Conservation (phyloP, 2,113 vertebrate genomes). For the Muntiacus reevesi region DNA sequence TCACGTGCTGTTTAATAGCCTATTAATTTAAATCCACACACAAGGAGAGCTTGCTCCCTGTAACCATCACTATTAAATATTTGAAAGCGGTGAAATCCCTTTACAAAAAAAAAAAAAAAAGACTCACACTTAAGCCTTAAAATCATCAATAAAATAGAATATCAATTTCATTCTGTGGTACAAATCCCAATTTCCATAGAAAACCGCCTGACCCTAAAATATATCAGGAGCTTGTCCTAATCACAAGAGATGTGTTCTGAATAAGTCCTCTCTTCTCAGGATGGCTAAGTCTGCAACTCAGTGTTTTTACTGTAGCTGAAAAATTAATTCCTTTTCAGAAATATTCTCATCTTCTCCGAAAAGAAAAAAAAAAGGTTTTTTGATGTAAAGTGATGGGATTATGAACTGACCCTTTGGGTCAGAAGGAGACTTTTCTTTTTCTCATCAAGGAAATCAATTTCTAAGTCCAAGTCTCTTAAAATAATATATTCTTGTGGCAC, state of each 20-base stretch:
- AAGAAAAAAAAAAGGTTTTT: conserved; percentile 72
- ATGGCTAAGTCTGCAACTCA: conserved; percentile 81
- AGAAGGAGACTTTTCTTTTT: conserved; percentile 87
- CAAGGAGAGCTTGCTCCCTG: conserved; percentile 68
- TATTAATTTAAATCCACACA: conserved; percentile 78
- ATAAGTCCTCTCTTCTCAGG: conserved; percentile 75
- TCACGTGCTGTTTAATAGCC: conserved; percentile 74
- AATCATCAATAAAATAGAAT: conserved; percentile 81
- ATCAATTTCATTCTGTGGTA: conserved; percentile 80
- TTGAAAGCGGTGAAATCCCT: conserved; percentile 72
- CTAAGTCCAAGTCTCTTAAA: conserved; percentile 88
- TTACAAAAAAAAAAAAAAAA: conserved; percentile 55
- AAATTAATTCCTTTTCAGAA: conserved; percentile 89
- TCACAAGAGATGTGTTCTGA: conserved; percentile 79
- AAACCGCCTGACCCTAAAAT: conserved; percentile 80
- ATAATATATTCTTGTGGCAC: conserved; percentile 87
- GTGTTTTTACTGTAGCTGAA: conserved; percentile 81
- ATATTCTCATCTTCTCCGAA: conserved; percentile 84
- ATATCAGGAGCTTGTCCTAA: conserved; percentile 79
- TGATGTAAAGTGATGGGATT: conserved; percentile 81
- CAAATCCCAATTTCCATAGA: conserved; percentile 79
- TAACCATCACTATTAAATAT: conserved; percentile 65
- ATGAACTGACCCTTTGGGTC: conserved; percentile 84
- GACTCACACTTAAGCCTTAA: conserved; percentile 77
- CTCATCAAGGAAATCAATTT: conserved; percentile 92